These are phyloP conservation scores for Apamea monoglypha DNA, from an alignment of 2,888 invertebrate genomes.

Conservation along the genomic window DNA sequence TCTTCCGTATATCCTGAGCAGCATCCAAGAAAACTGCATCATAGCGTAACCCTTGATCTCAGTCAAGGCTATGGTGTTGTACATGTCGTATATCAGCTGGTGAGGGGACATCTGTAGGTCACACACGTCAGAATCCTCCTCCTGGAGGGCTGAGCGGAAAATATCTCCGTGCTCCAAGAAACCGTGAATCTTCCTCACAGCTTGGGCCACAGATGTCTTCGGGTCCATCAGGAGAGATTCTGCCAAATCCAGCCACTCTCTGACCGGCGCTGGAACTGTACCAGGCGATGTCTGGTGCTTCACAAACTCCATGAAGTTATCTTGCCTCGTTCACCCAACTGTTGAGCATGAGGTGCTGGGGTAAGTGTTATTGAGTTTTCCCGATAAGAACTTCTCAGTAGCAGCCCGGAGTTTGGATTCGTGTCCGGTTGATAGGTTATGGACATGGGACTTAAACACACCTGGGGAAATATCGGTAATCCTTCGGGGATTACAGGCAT, in stretches of 20 bases:
- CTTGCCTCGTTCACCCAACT: too few relatives aligned
- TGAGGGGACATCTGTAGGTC: slow-evolving; percentile 94
- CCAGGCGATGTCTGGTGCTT: slow-evolving; percentile 82
- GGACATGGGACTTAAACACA: too few relatives aligned
- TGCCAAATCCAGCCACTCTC: slow-evolving; percentile 91
- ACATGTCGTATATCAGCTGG: slow-evolving; percentile 95
- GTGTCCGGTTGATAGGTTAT: too few relatives aligned
- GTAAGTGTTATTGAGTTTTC: too few relatives aligned
- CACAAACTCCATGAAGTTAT: slow-evolving; percentile 92
- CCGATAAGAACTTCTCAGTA: too few relatives aligned
- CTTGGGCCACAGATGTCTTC: slow-evolving; percentile 89
- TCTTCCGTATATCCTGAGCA: slow-evolving; percentile 94
- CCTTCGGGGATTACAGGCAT: too few relatives aligned
- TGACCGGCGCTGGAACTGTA: slow-evolving; percentile 81
- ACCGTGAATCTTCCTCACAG: slow-evolving; percentile 91
- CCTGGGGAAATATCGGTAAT: too few relatives aligned
- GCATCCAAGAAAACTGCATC: slow-evolving; percentile 97
- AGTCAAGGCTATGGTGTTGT: slow-evolving; percentile 94
- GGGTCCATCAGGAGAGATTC: slow-evolving; percentile 92
- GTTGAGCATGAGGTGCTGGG: too few relatives aligned
- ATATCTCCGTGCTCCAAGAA: slow-evolving; percentile 91
- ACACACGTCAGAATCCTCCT: slow-evolving; percentile 92
- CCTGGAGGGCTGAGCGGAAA: slow-evolving; percentile 92
- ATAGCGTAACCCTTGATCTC: slow-evolving; percentile 97
- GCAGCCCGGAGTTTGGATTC: too few relatives aligned